Evolutionary conservation across 2,888 invertebrate species (phyloP).

Genomic region (Masnerella sp.): DNA sequence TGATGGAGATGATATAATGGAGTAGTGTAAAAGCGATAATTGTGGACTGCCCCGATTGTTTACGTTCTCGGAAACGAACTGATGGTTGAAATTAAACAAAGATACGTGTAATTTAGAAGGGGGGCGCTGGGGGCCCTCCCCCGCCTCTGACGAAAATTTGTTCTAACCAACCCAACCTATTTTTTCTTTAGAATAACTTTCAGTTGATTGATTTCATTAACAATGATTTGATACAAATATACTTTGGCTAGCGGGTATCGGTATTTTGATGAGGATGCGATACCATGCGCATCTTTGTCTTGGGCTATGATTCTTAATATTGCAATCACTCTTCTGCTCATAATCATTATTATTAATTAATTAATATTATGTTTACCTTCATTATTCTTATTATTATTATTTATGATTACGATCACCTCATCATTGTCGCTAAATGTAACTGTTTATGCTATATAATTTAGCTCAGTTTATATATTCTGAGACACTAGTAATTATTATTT

Average conservation of each 20-base stretch:
- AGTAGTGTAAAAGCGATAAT: too few species aligned
- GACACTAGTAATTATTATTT: constrained; percentile 54
- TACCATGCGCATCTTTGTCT: constrained; percentile 32
- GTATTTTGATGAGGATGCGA: constrained; percentile 35
- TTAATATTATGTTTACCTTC: constrained; percentile 50
- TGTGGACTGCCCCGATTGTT: too few species aligned
- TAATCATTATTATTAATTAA: constrained; percentile 51
- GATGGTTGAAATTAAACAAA: constrained; percentile 35
- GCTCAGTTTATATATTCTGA: constrained; percentile 54
- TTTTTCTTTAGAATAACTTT: constrained; percentile 66
- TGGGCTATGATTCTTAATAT: constrained; percentile 49
- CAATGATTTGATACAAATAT: constrained; percentile 50
- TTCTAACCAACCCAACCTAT: constrained; percentile 55
- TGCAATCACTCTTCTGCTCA: constrained; percentile 57
- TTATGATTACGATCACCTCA: constrained; percentile 49
- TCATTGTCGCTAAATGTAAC: constrained; percentile 58
- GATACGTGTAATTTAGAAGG: constrained; percentile 20
- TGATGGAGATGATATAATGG: too few species aligned
- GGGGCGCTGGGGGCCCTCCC: constrained; percentile 57
- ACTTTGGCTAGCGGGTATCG: constrained; percentile 55
- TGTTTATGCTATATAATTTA: constrained; percentile 48
- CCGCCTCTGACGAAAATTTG: constrained; percentile 59
- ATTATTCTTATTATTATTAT: constrained; percentile 48
- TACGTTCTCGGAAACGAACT: too few species aligned
- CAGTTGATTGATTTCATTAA: constrained; percentile 64